Conservation (phyloP, 2,888 invertebrate genomes). For the Tiliacea citrago region DNA sequence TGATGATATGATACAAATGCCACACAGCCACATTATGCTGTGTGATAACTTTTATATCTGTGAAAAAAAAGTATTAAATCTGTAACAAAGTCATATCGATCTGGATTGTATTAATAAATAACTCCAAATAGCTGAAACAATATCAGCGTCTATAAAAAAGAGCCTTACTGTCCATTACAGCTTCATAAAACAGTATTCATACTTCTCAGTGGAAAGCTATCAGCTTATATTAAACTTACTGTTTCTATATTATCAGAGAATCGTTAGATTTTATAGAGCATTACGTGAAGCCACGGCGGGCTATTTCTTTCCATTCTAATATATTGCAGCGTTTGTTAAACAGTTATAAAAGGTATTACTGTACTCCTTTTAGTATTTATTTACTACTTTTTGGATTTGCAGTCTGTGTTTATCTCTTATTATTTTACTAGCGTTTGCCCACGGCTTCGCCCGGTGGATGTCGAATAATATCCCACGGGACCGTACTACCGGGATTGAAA, state of each 20-base stretch:
- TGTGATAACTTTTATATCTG: too few species aligned
- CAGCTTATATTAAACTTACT: conserved; percentile 63
- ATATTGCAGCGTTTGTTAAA: conserved; percentile 55
- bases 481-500: background rate
- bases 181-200: conserved; percentile 53
- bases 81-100: background rate
- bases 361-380: conserved; percentile 43
- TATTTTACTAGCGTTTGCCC: conserved; percentile 3
- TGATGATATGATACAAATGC: too few species aligned
- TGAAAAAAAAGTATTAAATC: background rate
- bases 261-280: conserved; percentile 63
- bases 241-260: conserved; percentile 57
- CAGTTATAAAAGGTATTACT: conserved; percentile 36
- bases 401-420: conserved; percentile 22
- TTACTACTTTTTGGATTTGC: conserved; percentile 34
- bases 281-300: conserved; percentile 52
- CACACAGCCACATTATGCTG: too few species aligned
- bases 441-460: background rate
- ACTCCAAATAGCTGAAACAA: conserved; percentile 48
- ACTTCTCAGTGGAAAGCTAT: conserved; percentile 44
- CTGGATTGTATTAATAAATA: conserved; percentile 31
- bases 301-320: conserved; percentile 48
- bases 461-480: background rate
- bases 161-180: conserved; percentile 43
- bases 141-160: conserved; percentile 45